Evolutionary conservation across 2,113 vertebrate genomes (phyloP).

Genomic region (Muntiacus muntjak): DNA sequence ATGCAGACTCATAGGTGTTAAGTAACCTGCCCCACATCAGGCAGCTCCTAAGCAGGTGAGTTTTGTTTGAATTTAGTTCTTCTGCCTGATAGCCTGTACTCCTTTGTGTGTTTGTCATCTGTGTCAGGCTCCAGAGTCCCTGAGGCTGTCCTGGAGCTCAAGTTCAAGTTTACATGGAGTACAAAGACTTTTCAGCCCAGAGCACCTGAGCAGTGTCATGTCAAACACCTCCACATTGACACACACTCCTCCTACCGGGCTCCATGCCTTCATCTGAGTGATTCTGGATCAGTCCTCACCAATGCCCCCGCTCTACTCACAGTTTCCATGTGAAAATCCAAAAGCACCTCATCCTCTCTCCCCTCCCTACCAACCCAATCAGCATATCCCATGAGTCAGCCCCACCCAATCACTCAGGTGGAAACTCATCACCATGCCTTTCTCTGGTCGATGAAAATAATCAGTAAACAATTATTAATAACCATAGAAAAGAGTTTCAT

Average conservation of each 20-base stretch:
- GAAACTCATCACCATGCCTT: neutral
- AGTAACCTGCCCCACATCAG: neutral
- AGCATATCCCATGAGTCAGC: neutral
- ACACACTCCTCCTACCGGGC: neutral
- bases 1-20: neutral
- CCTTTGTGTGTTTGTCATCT: neutral
- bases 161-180: neutral
- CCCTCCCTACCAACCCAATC: neutral
- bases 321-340: neutral
- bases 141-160: neutral
- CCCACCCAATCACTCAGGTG: neutral
- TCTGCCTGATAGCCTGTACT: neutral
- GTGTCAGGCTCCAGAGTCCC: neutral
- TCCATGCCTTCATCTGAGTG: neutral
- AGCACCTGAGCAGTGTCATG: neutral
- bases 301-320: neutral
- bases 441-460: neutral
- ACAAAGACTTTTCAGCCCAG: neutral
- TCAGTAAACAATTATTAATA: neutral
- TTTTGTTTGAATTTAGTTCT: neutral
- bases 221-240: neutral
- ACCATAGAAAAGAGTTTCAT: neutral
- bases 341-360: neutral
- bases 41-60: neutral
- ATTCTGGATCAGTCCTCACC: neutral